Evolutionary conservation across 2,888 invertebrate genomes (phyloP).

Genomic region (Drosophila setosimentum): DNA sequence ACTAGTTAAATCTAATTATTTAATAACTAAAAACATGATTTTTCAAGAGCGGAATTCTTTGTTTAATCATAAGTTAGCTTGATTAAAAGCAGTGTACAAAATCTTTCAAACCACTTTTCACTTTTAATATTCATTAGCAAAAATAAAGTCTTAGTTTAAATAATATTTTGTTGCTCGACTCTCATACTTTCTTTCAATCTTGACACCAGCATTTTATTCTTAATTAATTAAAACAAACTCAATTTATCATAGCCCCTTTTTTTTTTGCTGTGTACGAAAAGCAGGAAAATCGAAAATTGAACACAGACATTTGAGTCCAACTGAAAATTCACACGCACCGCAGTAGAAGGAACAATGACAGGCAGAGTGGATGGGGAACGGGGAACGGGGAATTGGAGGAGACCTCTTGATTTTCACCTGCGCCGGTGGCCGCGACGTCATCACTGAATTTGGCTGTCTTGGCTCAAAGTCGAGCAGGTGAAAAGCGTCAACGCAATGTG

Average conservation of each 20-base stretch:
- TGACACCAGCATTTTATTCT: accelerated
- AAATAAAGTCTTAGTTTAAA: not conserved
- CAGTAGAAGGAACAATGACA: constrained; percentile 13
- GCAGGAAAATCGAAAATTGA: constrained; percentile 60
- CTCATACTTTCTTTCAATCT: not conserved
- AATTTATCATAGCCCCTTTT: not conserved
- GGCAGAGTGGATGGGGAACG: not conserved
- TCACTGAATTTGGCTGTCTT: constrained; percentile 50
- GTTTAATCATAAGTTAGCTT: not conserved
- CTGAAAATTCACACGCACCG: constrained; percentile 75
- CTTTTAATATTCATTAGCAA: not conserved
- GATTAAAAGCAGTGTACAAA: not conserved
- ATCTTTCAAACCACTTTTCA: accelerated
- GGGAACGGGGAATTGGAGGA: not conserved
- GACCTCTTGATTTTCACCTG: constrained; percentile 63
- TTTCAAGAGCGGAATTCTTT: not conserved
- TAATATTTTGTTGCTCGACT: accelerated
- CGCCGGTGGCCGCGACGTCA: constrained; percentile 71
- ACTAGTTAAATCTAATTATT: not conserved
- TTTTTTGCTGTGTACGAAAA: constrained; percentile 35
- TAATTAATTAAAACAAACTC: not conserved
- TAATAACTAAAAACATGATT: not conserved
- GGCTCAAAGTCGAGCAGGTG: constrained; percentile 55
- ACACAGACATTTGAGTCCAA: constrained; percentile 50
- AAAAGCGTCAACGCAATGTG: constrained; percentile 52